Evolutionary conservation across 2,797 vertebrate genomes (phyloP).

Genomic region (Danio aesculapii): DNA sequence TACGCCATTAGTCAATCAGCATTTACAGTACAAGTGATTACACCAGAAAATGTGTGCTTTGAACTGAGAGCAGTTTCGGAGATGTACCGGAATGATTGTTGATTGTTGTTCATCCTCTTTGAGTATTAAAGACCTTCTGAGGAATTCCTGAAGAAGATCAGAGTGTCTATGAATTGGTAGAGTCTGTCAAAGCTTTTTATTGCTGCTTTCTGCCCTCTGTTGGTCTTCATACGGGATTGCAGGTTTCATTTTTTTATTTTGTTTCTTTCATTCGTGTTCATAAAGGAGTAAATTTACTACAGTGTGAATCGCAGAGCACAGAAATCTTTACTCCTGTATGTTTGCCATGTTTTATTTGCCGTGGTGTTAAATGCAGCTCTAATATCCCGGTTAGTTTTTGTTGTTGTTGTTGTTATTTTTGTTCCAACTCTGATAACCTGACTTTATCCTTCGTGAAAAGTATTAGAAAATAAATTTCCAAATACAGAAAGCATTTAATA

Average conservation of each 20-base stretch:
- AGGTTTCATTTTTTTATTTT: not conserved
- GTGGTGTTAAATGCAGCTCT: not conserved
- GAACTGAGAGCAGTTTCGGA: not conserved
- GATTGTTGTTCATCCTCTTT: not conserved
- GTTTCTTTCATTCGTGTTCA: not conserved
- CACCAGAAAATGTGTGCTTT: not conserved
- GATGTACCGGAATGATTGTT: not conserved
- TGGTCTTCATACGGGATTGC: slow-evolving; percentile 12
- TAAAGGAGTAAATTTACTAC: not conserved
- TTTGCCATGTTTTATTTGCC: not conserved
- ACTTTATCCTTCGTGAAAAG: not conserved
- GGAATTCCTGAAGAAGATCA: not conserved
- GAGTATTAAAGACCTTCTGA: not conserved
- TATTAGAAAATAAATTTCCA: not conserved
- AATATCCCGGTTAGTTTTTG: not conserved
- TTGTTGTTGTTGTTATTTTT: not conserved
- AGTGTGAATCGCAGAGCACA: not conserved
- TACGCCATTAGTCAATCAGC: not conserved
- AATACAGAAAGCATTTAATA: not conserved
- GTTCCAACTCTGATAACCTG: not conserved
- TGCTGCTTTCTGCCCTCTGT: slow-evolving; percentile 27
- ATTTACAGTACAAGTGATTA: not conserved
- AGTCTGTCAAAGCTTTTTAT: not conserved
- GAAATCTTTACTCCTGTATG: slow-evolving; percentile 3
- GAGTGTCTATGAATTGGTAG: not conserved